These are phyloP conservation scores for Chionodraco myersi DNA, from an alignment of 2,113 vertebrate species.

Conservation along the genomic window DNA sequence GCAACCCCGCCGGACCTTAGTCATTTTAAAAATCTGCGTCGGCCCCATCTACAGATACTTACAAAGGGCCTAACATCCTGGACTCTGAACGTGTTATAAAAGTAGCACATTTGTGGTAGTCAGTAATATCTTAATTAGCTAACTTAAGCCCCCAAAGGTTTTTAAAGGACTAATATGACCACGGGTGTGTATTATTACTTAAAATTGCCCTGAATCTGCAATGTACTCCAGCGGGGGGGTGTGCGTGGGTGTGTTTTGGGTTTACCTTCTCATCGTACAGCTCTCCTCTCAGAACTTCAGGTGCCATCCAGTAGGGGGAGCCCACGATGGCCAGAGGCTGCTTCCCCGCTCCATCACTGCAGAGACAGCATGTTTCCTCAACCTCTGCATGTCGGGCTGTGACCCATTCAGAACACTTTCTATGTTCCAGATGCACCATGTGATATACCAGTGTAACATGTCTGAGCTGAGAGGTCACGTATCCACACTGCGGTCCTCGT, in stretches of 20 bases:
- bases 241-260: background rate
- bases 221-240: background rate
- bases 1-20: too few species aligned
- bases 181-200: too few species aligned
- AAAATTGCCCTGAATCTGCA: background rate
- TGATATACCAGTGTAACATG: background rate
- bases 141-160: too few species aligned
- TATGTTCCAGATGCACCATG: background rate
- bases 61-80: too few species aligned
- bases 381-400: too few species aligned
- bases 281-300: constrained; percentile 93
- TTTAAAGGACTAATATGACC: too few species aligned
- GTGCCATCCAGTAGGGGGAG: constrained; percentile 98
- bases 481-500: background rate
- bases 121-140: too few species aligned
- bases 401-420: too few species aligned
- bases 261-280: constrained; percentile 95
- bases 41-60: too few species aligned
- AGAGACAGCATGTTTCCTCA: background rate
- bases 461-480: background rate
- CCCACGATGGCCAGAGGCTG: constrained; percentile 93
- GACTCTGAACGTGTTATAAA: too few species aligned
- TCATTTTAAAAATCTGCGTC: too few species aligned
- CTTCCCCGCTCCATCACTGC: constrained; percentile 87
- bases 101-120: too few species aligned